Base-by-base conservation (phyloP, 2,888 invertebrate species). In the Dascillus cervinus region DNA sequence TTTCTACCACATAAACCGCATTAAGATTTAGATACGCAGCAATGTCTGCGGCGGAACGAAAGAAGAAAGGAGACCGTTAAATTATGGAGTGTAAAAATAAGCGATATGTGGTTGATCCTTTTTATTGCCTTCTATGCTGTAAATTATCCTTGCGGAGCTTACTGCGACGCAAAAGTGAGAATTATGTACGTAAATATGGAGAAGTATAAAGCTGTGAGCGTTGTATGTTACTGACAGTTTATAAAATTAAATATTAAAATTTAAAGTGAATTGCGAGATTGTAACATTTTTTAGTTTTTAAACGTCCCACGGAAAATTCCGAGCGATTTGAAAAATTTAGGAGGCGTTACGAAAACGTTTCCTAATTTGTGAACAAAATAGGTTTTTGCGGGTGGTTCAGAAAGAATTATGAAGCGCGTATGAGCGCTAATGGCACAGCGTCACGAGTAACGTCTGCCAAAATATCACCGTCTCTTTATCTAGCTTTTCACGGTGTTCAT, bases 21-120 rank as follows among this genome's bases (percentile, higher is more conserved):
- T 57, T 55, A 55, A 56, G 56, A 54, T 55, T 55, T 55, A 53
- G 53, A 50, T 52, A 50, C 46, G 50, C 49, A 39, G 34, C 41
- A 39, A 42, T 49, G 49, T 48, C 43, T 45, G 43, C 37, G 37
- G 38, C 42, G 39, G 32, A 39, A 44, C 37, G 43, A 39, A 43
- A 46, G 45, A 46, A n/a, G n/a, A n/a, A 50, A 52, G 46, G 51
- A 46, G 50, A 49, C 51, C 51, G 43, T 51, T 57, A 58, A 60
- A 55, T 60, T 59, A 59, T 58, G 56, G 53, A 55, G 58, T 60
- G 58, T 55, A 60, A 58, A 59, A 58, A 58, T 56, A 58, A 56
- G 56, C 58, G 57, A 58, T 60, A 58, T 59, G 58, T 59, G 55
- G 53, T 54, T 56, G 59, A 58, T 59, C 56, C 54, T 52, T 59